Conservation (phyloP, 2,888 invertebrate genomes). For the Exocentrus adspersus region DNA sequence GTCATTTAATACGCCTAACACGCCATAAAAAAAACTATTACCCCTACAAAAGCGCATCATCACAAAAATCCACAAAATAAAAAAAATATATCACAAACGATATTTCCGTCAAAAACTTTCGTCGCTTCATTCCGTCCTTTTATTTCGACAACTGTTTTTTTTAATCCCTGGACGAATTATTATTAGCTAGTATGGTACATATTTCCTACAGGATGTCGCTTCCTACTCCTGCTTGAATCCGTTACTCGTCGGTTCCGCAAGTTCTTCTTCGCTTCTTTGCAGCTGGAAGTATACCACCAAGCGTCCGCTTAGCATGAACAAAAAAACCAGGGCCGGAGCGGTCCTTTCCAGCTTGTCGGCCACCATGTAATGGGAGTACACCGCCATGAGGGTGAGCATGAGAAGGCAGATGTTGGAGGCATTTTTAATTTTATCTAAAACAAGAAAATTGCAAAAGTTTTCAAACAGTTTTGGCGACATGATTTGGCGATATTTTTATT, state of each 20-base stretch:
- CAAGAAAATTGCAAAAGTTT: slow-evolving; percentile 41
- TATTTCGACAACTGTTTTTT: slow-evolving; percentile 5
- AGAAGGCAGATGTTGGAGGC: slow-evolving; percentile 87
- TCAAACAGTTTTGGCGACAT: too few relatives aligned
- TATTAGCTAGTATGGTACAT: slow-evolving; percentile 9
- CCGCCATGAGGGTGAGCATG: slow-evolving; percentile 85
- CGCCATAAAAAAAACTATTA: neutral
- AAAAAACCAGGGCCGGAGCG: slow-evolving; percentile 90
- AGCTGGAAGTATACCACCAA: slow-evolving; percentile 83
- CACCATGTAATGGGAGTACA: slow-evolving; percentile 93
- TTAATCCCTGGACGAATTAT: slow-evolving; percentile 20
- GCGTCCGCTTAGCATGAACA: slow-evolving; percentile 90
- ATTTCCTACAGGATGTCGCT: slow-evolving; percentile 5
- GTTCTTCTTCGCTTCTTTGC: slow-evolving; percentile 61
- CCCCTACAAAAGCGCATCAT: neutral
- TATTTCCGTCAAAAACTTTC: slow-evolving; percentile 1
- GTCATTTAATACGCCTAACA: neutral
- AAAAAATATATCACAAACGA: slow-evolving; percentile 17
- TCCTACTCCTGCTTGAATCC: slow-evolving; percentile 62
- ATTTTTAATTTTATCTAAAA: slow-evolving; percentile 90
- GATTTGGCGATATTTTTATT: too few relatives aligned
- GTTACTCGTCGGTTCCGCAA: slow-evolving; percentile 56
- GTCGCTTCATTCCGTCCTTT: neutral
- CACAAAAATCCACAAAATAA: slow-evolving; percentile 2
- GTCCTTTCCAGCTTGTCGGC: slow-evolving; percentile 92